Evolutionary conservation across 1,140 invertebrate species (phyloP).

Genomic region (Mycetomoellerius zeteki): DNA sequence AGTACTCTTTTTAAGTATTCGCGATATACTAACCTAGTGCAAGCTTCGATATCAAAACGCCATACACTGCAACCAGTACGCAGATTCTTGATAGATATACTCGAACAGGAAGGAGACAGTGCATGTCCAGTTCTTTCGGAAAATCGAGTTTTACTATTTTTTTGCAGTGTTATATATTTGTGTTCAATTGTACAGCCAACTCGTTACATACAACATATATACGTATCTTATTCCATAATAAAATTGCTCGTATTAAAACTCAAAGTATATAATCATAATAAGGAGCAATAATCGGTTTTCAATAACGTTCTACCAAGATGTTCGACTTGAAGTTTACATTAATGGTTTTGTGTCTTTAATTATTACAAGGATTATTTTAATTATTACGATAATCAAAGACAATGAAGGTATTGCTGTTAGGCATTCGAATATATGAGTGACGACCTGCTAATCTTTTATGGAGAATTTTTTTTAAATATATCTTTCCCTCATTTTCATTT

Average conservation of each 20-base stretch:
- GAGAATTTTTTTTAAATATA: not conserved
- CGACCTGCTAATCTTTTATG: not conserved
- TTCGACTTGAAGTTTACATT: not conserved
- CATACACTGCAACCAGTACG: too few species aligned
- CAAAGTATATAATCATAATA: conserved; percentile 68
- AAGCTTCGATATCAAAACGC: too few species aligned
- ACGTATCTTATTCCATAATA: conserved; percentile 66
- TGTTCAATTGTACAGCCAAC: conserved; percentile 73
- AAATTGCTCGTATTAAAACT: conserved; percentile 67
- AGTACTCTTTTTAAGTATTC: too few species aligned
- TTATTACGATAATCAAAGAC: conserved; percentile 11
- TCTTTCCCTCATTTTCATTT: not conserved
- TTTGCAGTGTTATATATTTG: conserved; percentile 68
- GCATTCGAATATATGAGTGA: conserved; percentile 10
- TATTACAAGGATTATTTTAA: conserved; percentile 4
- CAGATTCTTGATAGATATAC: too few species aligned
- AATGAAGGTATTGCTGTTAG: not conserved
- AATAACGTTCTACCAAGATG: conserved; percentile 22
- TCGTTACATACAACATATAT: conserved; percentile 75
- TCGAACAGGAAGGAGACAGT: too few species aligned
- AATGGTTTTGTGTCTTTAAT: not conserved
- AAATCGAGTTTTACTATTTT: too few species aligned
- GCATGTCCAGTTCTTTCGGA: too few species aligned
- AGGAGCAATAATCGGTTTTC: conserved; percentile 28
- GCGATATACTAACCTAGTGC: too few species aligned